phyloP scores from a whole-genome alignment of 2,888 invertebrate species.

The Lasioglossum marginatum region DNA sequence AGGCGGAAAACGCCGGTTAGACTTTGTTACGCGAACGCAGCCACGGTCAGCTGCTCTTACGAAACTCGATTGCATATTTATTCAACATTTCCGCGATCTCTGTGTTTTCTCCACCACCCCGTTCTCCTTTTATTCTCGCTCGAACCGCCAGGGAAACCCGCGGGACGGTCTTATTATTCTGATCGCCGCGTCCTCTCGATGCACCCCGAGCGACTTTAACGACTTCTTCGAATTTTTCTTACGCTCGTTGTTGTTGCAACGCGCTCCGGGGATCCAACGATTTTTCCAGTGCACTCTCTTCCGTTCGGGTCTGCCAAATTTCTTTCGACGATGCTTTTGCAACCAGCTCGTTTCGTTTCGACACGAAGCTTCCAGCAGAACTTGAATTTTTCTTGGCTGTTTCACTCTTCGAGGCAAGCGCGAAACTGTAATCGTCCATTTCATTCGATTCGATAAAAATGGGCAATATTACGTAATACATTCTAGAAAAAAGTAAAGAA shows the following conservation, averaged over 20 bases:
- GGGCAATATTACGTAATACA: too few relatives aligned
- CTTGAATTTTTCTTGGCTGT: not conserved
- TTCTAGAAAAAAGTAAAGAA: too few relatives aligned
- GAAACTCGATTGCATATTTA: conserved; percentile 68
- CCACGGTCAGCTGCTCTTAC: conserved; percentile 41
- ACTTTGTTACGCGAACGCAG: conserved; percentile 36
- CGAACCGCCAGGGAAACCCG: conserved; percentile 10
- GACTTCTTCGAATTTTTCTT: not conserved
- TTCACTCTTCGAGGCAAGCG: too few relatives aligned
- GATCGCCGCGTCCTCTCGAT: conserved; percentile 2
- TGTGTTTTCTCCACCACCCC: not conserved
- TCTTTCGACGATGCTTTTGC: not conserved
- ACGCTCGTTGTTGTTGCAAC: not conserved
- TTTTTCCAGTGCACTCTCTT: not conserved
- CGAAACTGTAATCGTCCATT: too few relatives aligned
- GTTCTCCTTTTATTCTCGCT: conserved; percentile 32
- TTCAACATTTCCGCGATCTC: conserved; percentile 67
- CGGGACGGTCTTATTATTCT: conserved; percentile 21
- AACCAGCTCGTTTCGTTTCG: not conserved
- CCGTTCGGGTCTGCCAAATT: not conserved
- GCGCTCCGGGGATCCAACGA: not conserved
- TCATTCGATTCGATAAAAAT: too few relatives aligned
- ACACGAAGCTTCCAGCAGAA: not conserved
- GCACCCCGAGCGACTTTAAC: not conserved
- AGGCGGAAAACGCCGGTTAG: conserved; percentile 28